Evolutionary conservation across 2,113 vertebrate species (phyloP), one percentile per base, ranked within the genome.

Genomic region (Xerus inauris): DNA sequence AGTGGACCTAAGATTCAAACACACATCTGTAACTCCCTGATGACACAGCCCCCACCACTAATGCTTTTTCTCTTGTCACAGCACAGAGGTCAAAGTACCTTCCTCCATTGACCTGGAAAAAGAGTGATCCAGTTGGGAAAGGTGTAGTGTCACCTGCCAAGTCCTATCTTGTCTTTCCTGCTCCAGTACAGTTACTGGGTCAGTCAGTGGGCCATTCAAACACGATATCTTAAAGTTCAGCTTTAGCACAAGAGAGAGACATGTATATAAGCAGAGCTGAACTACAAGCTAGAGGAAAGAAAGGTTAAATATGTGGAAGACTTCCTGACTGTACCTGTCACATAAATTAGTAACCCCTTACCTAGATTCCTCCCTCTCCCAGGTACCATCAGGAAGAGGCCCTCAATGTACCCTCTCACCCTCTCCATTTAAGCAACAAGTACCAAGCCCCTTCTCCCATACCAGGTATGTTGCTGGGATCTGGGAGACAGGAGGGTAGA

Each of bases 21-120:
- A 42, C 85, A 83, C 24, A 80, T 38, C 91, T 75, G 42, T 84
- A 90, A 75, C 24, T 73, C 57, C 81, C 64, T 14, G 47, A 67
- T 83, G 51, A 62, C 65, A 47, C 24, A 26, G 62, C 51, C 47
- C 69, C 42, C n/a, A 73, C 35, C 40, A 40, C n/a, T 26, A 72
- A 47, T 0, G 0, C 82, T 73, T 14, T 75, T 35, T n/a, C 26
- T 24, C 11, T 9, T 62, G 54, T 85, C 35, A 22, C 0, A 2
- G 38, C 69, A 19, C 20, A 42, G 26, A 28, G 6, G 59, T 59
- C 94, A 30, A 83, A 49, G 6, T 64, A 16, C 7, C 51, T 81
- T 88, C 82, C 35, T 89, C 69, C 30, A 42, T 13, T 71, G 35
- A 8, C 24, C 77, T 89, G 57, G 40, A 69, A 47, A 87, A 54